A percentile compares a stretch with the other conserved stretches of the same genome.
Conservation (phyloP, 2,797 vertebrate genomes). For the Lophura swinhoii region DNA sequence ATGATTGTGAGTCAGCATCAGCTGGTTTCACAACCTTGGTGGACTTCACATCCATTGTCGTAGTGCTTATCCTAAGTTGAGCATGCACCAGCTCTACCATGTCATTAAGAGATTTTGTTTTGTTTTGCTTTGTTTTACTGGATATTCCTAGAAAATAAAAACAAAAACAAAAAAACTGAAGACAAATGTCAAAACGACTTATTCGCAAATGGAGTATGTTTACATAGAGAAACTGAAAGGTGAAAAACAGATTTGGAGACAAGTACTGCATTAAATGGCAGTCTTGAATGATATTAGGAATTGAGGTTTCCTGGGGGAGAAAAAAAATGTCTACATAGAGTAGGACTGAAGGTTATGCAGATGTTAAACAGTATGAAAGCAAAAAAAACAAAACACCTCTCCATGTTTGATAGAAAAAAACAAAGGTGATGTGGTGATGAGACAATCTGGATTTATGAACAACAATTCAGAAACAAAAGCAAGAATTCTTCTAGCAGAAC, state of each 20-base stretch:
- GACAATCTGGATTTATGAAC: not conserved
- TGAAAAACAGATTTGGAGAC: conserved; percentile 37
- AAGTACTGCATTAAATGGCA: conserved; percentile 8
- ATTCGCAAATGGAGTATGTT: conserved; percentile 49
- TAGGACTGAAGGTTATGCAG: not conserved
- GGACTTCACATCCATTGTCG: conserved; percentile 69
- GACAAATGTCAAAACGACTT: conserved; percentile 67
- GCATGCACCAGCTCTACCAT: conserved; percentile 75
- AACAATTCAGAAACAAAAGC: not conserved
- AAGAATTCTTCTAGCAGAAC: not conserved
- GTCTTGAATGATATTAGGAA: not conserved
- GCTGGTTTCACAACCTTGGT: conserved; percentile 62
- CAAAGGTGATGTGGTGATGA: not conserved
- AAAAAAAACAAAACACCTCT: not conserved
- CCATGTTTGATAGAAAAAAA: not conserved
- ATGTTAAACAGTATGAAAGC: not conserved
- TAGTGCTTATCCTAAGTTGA: conserved; percentile 75
- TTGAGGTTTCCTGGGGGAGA: not conserved
- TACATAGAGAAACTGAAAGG: conserved; percentile 49
- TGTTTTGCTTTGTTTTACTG: conserved; percentile 78
- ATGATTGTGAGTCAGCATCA: conserved; percentile 64
- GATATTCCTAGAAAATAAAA: conserved; percentile 83
- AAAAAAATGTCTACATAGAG: not conserved
- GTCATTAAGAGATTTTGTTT: conserved; percentile 70
- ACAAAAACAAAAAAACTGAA: conserved; percentile 47